phyloP scores from a whole-genome alignment of 2,797 vertebrate genomes.

The Hoplostethus mediterraneus region DNA sequence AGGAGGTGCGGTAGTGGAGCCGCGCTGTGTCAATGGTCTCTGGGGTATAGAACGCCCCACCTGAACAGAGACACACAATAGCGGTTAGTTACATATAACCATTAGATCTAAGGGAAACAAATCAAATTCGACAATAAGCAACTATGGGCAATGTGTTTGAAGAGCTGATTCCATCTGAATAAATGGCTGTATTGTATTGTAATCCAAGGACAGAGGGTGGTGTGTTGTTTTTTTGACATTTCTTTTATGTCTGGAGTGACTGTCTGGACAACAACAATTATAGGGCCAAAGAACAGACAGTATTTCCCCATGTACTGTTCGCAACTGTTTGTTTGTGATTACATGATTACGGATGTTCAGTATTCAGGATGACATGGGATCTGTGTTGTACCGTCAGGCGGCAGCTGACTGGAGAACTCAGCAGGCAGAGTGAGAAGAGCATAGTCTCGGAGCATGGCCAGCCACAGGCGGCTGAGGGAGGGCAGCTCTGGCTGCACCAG shows the following conservation, averaged over 20 bases:
- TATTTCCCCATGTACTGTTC: neutral
- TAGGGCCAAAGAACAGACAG: conserved; percentile 3
- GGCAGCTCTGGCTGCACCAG: conserved; percentile 96
- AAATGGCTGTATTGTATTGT: neutral
- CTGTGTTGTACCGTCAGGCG: conserved; percentile 90
- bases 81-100: neutral
- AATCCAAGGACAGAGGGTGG: neutral
- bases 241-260: neutral
- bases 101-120: neutral
- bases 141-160: neutral
- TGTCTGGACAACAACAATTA: neutral
- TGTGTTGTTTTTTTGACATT: conserved; percentile 4
- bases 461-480: conserved; percentile 94
- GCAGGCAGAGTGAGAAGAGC: conserved; percentile 95
- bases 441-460: conserved; percentile 95
- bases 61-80: conserved; percentile 74
- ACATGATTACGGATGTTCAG: neutral
- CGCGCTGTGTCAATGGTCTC: conserved; percentile 98
- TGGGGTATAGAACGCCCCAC: conserved; percentile 98
- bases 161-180: neutral
- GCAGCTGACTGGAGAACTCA: conserved; percentile 98
- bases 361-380: neutral
- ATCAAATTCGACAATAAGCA: neutral
- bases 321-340: neutral
- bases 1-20: conserved; percentile 95